Evolutionary conservation across 2,888 invertebrate genomes (phyloP).

Genomic region (Acanthosepion pharaonis): DNA sequence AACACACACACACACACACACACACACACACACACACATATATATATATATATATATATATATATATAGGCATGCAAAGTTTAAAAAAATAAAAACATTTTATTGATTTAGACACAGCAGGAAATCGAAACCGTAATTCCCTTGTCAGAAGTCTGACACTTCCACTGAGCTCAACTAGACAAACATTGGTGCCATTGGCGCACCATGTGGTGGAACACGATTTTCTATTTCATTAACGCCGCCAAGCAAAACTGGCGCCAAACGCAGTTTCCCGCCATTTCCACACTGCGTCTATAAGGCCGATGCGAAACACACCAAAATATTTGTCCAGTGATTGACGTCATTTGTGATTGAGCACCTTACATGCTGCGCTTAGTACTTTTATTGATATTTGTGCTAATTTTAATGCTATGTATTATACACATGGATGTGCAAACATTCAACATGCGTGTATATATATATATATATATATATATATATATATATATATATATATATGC

Average conservation of each 20-base stretch:
- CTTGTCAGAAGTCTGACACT: background rate
- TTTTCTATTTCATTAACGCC: background rate
- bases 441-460: background rate
- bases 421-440: background rate
- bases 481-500: background rate
- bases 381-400: slow-evolving; percentile 1
- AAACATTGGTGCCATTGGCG: background rate
- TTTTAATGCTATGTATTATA: background rate
- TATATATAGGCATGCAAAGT: background rate
- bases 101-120: background rate
- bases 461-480: background rate
- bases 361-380: background rate
- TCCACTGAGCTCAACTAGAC: background rate
- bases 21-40: too few species aligned
- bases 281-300: background rate
- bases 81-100: background rate
- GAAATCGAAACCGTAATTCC: background rate
- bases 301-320: background rate
- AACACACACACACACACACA: too few species aligned
- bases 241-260: slow-evolving; percentile 33
- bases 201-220: slow-evolving; percentile 14
- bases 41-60: background rate
- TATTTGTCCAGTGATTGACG: background rate
- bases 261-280: background rate
- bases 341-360: slow-evolving; percentile 20